Percentiles rank a stretch among this genome's conserved stretches.
phyloP scores from a whole-genome alignment of 2,888 invertebrate species.

The Rhopalosiphum nymphaeae region DNA sequence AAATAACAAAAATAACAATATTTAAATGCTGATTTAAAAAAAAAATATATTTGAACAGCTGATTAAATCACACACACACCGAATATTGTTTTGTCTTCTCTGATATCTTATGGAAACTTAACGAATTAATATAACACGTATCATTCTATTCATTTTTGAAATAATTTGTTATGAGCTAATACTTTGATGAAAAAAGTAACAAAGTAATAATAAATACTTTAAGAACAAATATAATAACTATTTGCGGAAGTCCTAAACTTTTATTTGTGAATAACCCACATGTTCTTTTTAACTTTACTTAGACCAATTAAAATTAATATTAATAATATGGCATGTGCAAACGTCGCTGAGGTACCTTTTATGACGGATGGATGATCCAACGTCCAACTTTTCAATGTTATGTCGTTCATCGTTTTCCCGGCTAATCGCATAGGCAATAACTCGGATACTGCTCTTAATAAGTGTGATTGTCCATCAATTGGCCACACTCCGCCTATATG shows the following conservation, averaged over 20 bases:
- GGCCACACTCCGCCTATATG: constrained; percentile 27
- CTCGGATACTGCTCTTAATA: background rate
- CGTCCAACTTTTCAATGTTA: constrained; percentile 41
- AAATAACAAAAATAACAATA: background rate
- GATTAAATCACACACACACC: background rate
- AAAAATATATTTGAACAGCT: background rate
- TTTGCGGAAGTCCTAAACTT: background rate
- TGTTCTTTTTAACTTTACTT: constrained; percentile 1
- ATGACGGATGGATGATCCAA: constrained; percentile 3
- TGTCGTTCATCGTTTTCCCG: background rate
- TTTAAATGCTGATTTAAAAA: background rate
- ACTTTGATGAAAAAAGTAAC: no score
- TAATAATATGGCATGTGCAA: background rate
- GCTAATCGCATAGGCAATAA: background rate
- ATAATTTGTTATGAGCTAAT: background rate
- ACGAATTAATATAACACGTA: background rate
- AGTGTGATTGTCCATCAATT: constrained; percentile 9
- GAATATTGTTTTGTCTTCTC: background rate
- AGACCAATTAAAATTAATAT: background rate
- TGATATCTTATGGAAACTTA: background rate
- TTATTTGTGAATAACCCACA: constrained; percentile 36
- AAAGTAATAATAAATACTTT: background rate
- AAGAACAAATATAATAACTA: background rate
- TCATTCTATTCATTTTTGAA: background rate
- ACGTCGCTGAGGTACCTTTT: background rate